phyloP scores from a whole-genome alignment of 2,113 vertebrate genomes.

The Micronisus gabar region DNA sequence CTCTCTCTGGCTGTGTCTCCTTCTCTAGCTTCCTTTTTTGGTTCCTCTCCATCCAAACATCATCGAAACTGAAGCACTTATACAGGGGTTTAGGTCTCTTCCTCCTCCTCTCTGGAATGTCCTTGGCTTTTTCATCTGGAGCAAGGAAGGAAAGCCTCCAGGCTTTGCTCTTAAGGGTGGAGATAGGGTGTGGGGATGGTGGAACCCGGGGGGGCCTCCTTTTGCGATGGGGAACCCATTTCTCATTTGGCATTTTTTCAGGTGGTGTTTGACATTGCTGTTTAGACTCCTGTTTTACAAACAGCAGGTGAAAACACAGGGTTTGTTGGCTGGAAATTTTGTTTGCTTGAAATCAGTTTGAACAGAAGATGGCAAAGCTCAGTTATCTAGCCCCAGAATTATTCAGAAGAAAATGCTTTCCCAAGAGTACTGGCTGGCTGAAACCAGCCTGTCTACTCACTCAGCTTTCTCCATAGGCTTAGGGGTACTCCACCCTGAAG shows the following conservation, averaged over 20 bases:
- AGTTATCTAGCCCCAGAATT: not conserved
- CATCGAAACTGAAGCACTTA: slow-evolving; percentile 76
- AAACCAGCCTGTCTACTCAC: not conserved
- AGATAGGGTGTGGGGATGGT: not conserved
- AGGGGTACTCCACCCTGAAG: not conserved
- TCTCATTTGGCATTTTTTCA: slow-evolving; percentile 56
- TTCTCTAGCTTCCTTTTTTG: slow-evolving; percentile 73
- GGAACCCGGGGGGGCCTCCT: slow-evolving; percentile 27
- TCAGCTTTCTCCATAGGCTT: not conserved
- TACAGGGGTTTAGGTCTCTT: slow-evolving; percentile 27
- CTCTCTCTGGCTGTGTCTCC: slow-evolving; percentile 61
- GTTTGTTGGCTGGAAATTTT: not conserved
- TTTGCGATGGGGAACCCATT: slow-evolving; percentile 21
- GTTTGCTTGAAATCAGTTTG: not conserved
- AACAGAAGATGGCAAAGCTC: not conserved
- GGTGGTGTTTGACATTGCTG: slow-evolving; percentile 37
- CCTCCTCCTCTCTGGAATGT: slow-evolving; percentile 14
- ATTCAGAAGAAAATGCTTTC: not conserved
- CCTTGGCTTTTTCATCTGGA: slow-evolving; percentile 34
- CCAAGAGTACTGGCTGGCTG: not conserved
- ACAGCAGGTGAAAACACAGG: slow-evolving; percentile 59
- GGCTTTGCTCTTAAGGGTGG: slow-evolving; percentile 20
- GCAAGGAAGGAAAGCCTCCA: slow-evolving; percentile 39
- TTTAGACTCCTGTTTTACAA: slow-evolving; percentile 51
- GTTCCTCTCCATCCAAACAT: slow-evolving; percentile 85